phyloP scores from a whole-genome alignment of 2,888 invertebrate species.

The Heliconius erato region DNA sequence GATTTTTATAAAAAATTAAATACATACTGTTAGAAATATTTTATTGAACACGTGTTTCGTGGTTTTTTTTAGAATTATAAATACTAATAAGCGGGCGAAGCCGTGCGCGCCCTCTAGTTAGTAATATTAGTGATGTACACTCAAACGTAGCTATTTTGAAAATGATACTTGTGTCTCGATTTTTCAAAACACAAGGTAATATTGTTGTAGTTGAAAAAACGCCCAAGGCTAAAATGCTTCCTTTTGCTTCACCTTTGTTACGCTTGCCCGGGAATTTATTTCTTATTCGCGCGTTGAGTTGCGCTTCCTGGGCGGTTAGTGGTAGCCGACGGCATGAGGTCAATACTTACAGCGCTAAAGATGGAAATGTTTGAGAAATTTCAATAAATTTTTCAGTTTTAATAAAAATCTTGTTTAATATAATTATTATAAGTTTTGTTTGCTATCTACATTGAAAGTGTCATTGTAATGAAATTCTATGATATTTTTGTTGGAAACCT shows the following conservation, averaged over 20 bases:
- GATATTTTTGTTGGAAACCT: neutral
- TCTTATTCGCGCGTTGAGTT: slow-evolving; percentile 84
- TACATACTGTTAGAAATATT: too few species aligned
- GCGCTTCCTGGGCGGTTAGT: slow-evolving; percentile 84
- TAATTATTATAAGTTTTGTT: neutral
- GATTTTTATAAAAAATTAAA: too few species aligned
- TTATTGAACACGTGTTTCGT: too few species aligned
- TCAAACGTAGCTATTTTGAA: neutral
- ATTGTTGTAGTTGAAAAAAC: slow-evolving; percentile 52
- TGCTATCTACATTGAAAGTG: neutral
- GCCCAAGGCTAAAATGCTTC: slow-evolving; percentile 76
- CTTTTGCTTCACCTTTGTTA: slow-evolving; percentile 85
- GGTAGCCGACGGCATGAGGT: slow-evolving; percentile 69
- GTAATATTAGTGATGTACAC: neutral
- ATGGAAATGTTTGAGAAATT: neutral
- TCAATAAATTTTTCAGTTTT: neutral
- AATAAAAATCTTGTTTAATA: neutral
- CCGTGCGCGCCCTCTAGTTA: too few species aligned
- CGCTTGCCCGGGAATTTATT: slow-evolving; percentile 84
- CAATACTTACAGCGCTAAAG: slow-evolving; percentile 22
- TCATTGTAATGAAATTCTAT: neutral
- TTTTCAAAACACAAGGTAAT: slow-evolving; percentile 21
- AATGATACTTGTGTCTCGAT: neutral
- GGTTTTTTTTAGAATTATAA: too few species aligned
- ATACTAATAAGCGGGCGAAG: too few species aligned